A percentile compares a stretch with the other conserved stretches of the same genome.
phyloP scores from a whole-genome alignment of 2,113 vertebrate species.

The Ceuthmochares aereus region DNA sequence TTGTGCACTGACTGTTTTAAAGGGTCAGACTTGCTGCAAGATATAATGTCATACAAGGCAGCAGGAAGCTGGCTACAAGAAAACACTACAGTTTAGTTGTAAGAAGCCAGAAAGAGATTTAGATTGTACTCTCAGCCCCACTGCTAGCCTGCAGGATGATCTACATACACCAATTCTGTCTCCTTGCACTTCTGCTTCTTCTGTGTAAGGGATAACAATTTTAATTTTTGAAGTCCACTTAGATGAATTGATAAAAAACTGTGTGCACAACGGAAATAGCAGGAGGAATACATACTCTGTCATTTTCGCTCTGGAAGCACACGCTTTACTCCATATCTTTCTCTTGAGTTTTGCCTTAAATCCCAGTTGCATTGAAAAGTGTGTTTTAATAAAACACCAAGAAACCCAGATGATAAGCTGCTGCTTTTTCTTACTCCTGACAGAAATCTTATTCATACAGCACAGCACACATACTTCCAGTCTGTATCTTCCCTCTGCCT shows the following conservation, averaged over 20 bases:
- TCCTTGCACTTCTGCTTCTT: background rate
- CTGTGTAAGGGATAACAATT: background rate
- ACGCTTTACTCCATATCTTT: background rate
- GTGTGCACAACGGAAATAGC: background rate
- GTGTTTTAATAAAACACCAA: background rate
- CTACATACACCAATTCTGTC: rapidly evolving
- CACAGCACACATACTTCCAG: background rate
- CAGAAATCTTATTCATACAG: background rate
- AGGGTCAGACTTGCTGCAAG: background rate
- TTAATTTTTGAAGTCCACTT: conserved; percentile 9
- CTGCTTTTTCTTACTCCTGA: background rate
- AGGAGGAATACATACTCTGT: background rate
- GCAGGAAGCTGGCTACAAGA: background rate
- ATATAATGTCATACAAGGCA: background rate
- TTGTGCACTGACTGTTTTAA: background rate
- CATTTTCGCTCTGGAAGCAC: background rate
- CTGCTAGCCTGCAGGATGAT: background rate
- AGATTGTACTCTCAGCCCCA: background rate
- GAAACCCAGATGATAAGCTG: background rate
- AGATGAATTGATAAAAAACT: background rate
- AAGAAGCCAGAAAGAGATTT: background rate
- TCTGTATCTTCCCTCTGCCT: background rate
- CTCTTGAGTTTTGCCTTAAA: background rate
- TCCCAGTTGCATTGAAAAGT: background rate
- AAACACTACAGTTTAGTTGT: background rate